Evolutionary conservation across 92 coral and sea anemone genomes (phyloP).

Genomic region (Epizoanthus stellaris): DNA sequence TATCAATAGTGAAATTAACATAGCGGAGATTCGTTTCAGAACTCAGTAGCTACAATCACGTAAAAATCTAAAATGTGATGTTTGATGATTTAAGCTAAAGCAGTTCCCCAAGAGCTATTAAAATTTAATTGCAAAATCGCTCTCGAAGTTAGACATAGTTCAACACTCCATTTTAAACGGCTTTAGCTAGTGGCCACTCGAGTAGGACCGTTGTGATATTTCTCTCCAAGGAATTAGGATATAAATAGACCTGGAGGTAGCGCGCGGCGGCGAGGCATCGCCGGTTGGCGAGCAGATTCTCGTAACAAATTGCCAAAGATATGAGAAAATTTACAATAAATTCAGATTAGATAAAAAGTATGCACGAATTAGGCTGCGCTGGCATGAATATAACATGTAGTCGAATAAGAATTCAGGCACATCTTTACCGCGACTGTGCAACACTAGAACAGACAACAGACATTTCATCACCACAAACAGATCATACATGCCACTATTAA

Average conservation of each 20-base stretch:
- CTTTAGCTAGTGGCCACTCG: background rate
- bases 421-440: background rate
- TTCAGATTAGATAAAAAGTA: conserved; percentile 20
- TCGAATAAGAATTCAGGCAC: background rate
- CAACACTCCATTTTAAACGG: conserved; percentile 2
- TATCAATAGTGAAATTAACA: too few species aligned
- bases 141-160: conserved; percentile 17
- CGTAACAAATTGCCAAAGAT: conserved; percentile 13
- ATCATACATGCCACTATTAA: conserved; percentile 35
- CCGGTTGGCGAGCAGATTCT: conserved; percentile 2
- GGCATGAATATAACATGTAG: background rate
- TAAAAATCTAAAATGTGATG: conserved; percentile 2
- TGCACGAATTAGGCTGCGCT: background rate
- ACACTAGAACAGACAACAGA: conserved; percentile 13
- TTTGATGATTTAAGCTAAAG: conserved; percentile 19
- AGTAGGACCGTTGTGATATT: background rate
- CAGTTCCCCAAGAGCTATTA: conserved; percentile 22
- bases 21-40: too few species aligned
- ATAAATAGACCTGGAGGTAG: conserved; percentile 29
- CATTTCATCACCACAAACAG: conserved; percentile 37
- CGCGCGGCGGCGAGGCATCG: conserved; percentile 29
- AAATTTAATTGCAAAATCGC: conserved; percentile 37
- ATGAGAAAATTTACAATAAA: conserved; percentile 6
- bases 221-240: conserved; percentile 13
- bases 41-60: background rate